A percentile compares a stretch with the other conserved stretches of the same genome.
phyloP scores from a whole-genome alignment of 2,113 vertebrate genomes.

The Notiomystis cincta region DNA sequence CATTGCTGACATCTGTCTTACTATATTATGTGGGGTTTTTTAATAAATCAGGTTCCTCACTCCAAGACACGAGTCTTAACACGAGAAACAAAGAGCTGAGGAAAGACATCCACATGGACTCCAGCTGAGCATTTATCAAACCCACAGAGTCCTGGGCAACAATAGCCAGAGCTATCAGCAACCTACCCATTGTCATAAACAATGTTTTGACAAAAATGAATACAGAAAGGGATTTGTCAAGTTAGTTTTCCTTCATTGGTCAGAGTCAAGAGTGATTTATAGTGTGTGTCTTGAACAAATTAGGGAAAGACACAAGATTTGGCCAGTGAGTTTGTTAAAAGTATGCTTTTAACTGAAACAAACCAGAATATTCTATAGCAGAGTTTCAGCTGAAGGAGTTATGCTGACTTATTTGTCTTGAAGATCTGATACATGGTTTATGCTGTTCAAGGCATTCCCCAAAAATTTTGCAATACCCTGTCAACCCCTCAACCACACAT shows the following conservation, averaged over 20 bases:
- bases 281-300: background rate
- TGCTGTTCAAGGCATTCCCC: background rate
- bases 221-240: conserved; percentile 2
- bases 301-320: background rate
- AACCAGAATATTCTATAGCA: background rate
- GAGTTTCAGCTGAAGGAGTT: background rate
- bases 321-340: background rate
- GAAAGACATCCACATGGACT: conserved; percentile 18
- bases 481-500: background rate
- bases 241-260: background rate
- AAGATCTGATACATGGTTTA: background rate
- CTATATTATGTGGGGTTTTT: background rate
- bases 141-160: background rate
- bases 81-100: conserved; percentile 1
- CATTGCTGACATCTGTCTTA: conserved; percentile 23
- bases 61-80: conserved; percentile 43
- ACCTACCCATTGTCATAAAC: background rate
- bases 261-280: background rate
- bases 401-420: rapidly evolving
- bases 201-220: background rate
- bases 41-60: conserved; percentile 34
- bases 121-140: background rate
- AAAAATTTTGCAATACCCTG: background rate
- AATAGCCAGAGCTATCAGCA: conserved; percentile 1
- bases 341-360: background rate